Base-by-base conservation (phyloP, 2,113 vertebrate genomes). In the Psittacula cyanocephala region DNA sequence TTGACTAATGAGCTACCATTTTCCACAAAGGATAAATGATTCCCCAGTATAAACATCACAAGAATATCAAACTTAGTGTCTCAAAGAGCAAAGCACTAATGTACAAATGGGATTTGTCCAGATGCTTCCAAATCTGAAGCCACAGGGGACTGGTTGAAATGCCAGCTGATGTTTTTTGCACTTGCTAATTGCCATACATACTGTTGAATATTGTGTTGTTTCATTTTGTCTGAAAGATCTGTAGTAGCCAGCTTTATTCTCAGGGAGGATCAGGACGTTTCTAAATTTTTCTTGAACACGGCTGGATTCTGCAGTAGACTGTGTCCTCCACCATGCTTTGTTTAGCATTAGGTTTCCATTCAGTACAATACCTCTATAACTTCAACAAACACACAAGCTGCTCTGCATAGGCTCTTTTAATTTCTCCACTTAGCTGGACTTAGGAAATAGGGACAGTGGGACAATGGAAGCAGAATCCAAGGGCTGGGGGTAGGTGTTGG, bases 121-220 rank as follows among this genome's bases (percentile, higher is more conserved):
- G 29, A 67, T 85, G 39, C 43, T 94, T 59, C 71, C 81, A 94
- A 91, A 86, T 65, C 70, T 77, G 85, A 88, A 82, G 17, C n/a
- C 85, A 83, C 41, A 28, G 50, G 71, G 59, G 43, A 77, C 78
- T 63, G 64, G 49, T 15, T 91, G 87, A 95, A 97, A 87, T 80
- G 94, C 41, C 60, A 94, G 53, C 59, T 91, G 70, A 76, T 88
- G 39, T 91, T 88, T 95, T 50, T 53, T 88, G 91, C 67, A 86
- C 31, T 89, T 94, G 67, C 49, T 87, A 63, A 46, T 72, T 94
- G 85, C 39, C 29, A 43, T 17, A 46, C 41, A 15, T 8, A 18
- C 18, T 60, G 50, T 37, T 84, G 39, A 89, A 68, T 55, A 59
- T 16, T 67, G 27, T 57, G 57, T 44, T 86, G 23, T 53, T 86